A percentile compares a stretch with the other conserved stretches of the same genome.
phyloP scores from a whole-genome alignment of 2,888 invertebrate genomes.

The Parochlus steinenii region DNA sequence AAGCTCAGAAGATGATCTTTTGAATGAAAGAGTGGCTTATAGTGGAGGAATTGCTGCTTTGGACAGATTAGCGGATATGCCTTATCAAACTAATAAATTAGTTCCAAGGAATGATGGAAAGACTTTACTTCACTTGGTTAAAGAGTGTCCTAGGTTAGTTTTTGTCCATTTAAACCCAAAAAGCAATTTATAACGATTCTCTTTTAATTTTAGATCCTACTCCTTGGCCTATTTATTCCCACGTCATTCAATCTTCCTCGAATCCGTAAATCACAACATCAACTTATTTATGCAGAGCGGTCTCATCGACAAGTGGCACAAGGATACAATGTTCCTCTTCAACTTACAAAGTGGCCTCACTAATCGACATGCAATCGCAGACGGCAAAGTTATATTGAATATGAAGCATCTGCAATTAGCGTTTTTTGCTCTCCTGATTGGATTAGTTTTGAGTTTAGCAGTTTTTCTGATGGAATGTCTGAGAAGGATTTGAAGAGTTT shows the following conservation, averaged over 20 bases:
- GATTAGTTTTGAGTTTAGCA: conserved; percentile 7
- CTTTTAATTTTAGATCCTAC: too few species aligned
- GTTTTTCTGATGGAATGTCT: conserved; percentile 12
- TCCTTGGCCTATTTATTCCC: background rate
- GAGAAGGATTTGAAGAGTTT: too few species aligned
- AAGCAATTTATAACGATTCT: background rate
- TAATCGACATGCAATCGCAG: conserved; percentile 10
- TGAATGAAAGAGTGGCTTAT: background rate
- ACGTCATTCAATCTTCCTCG: background rate
- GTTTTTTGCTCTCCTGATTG: conserved; percentile 13
- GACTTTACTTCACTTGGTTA: conserved; percentile 14
- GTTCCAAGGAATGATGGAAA: conserved; percentile 12
- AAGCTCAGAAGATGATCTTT: conserved; percentile 9
- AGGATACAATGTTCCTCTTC: conserved; percentile 13
- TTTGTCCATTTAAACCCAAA: background rate
- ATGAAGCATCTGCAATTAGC: conserved; percentile 14
- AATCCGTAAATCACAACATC: conserved; percentile 15
- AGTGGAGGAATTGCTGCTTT: conserved; percentile 10
- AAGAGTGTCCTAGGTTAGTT: conserved; percentile 15
- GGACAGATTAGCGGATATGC: background rate
- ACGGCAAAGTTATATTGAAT: conserved; percentile 12
- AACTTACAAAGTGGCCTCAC: conserved; percentile 12
- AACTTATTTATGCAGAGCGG: conserved; percentile 14
- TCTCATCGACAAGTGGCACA: conserved; percentile 15
- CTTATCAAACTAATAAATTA: conserved; percentile 2